phyloP scores from a whole-genome alignment of 2,888 invertebrate species.

The Cremastobaeus sp. region DNA sequence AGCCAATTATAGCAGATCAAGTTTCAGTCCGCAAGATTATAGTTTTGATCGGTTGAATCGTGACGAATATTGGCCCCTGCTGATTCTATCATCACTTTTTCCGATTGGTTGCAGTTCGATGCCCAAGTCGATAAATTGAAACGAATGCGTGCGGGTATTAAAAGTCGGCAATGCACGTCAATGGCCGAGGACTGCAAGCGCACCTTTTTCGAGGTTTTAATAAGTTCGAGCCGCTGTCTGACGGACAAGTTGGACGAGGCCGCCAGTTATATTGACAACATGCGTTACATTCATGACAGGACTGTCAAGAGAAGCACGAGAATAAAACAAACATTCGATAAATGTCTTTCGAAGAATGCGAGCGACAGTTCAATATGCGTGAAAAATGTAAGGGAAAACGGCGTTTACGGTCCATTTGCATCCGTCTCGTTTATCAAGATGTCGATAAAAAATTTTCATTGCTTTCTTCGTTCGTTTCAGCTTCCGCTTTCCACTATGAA shows the following conservation, averaged over 20 bases:
- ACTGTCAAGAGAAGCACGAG: neutral
- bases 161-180: conserved; percentile 18
- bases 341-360: neutral
- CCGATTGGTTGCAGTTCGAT: conserved; percentile 38
- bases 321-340: conserved; percentile 8
- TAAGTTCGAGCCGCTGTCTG: conserved; percentile 34
- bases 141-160: conserved; percentile 7
- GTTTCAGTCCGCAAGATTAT: no score
- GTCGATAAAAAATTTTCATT: no score
- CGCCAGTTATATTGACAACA: conserved; percentile 46
- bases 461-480: no score
- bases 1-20: no score
- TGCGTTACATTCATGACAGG: conserved; percentile 29
- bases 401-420: no score
- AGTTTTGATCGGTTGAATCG: no score
- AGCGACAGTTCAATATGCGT: neutral
- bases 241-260: conserved; percentile 46
- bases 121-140: conserved; percentile 34
- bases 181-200: conserved; percentile 28
- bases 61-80: neutral
- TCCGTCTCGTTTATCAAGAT: no score
- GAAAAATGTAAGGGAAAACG: conserved; percentile 20
- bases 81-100: neutral
- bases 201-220: conserved; percentile 29
- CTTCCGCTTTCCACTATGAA: no score